Conservation (phyloP, 1,140 invertebrate species). For the Calliphora vicina region DNA sequence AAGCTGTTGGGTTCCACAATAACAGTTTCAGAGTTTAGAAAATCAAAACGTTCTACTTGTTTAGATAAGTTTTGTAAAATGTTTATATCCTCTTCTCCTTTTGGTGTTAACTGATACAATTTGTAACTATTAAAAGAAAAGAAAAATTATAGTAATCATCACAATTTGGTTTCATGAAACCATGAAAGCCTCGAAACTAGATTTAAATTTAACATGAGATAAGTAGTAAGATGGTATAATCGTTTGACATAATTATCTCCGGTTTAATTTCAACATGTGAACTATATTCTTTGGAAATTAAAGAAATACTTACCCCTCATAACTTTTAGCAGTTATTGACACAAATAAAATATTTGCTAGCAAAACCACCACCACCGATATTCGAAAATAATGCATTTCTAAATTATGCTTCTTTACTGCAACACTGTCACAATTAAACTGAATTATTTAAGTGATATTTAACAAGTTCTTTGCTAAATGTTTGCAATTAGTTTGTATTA, state of each 20-base stretch:
- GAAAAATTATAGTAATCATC: background rate
- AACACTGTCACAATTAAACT: background rate
- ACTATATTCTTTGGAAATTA: background rate
- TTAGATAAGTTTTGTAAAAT: conserved; percentile 40
- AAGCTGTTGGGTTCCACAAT: conserved; percentile 48
- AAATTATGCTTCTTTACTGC: background rate
- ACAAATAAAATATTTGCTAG: background rate
- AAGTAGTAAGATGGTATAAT: too few relatives aligned
- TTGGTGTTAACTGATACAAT: conserved; percentile 50
- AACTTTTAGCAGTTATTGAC: conserved; percentile 36
- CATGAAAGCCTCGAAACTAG: too few relatives aligned
- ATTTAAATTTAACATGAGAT: too few relatives aligned
- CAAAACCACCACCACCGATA: background rate
- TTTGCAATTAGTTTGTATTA: background rate
- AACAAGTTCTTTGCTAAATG: background rate
- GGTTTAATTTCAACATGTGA: too few relatives aligned
- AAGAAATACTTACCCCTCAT: conserved; percentile 45
- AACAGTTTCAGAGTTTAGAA: conserved; percentile 43
- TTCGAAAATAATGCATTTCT: background rate
- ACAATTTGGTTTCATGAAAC: too few relatives aligned
- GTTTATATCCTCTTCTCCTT: conserved; percentile 39
- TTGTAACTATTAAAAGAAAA: conserved; percentile 48
- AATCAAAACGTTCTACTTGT: conserved; percentile 46
- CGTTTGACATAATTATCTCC: too few relatives aligned
- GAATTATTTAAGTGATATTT: background rate